phyloP scores from a whole-genome alignment of 1,140 invertebrate species.

The Macrotrachela quadricornifera region DNA sequence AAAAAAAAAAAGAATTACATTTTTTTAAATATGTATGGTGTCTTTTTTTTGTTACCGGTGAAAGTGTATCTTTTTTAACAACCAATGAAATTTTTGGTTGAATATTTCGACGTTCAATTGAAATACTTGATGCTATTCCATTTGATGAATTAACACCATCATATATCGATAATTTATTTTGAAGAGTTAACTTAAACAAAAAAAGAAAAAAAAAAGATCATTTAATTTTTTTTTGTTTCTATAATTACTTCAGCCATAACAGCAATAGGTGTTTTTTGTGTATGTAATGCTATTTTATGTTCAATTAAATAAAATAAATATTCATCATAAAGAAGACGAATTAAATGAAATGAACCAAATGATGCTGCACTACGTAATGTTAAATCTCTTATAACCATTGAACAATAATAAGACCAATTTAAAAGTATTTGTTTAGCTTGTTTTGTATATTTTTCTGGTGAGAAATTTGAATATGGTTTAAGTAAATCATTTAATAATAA shows the following conservation, averaged over 20 bases:
- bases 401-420: constrained; percentile 97
- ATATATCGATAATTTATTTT: no score
- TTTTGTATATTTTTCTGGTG: constrained; percentile 40
- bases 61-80: no score
- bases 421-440: constrained; percentile 67
- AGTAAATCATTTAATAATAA: constrained; percentile 62
- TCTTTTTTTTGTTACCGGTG: no score
- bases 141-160: no score
- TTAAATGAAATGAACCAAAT: constrained; percentile 95
- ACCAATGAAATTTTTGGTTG: no score
- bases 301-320: constrained; percentile 98
- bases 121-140: no score
- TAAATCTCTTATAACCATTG: constrained; percentile 80
- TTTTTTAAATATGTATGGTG: no score
- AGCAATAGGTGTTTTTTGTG: background rate
- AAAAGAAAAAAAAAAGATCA: no score
- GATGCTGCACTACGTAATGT: constrained; percentile 81
- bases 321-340: constrained; percentile 86
- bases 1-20: no score
- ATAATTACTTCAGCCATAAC: background rate
- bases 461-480: constrained; percentile 44
- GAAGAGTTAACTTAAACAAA: no score
- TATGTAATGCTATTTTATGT: constrained; percentile 59
- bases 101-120: no score
- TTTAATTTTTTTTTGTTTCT: no score